phyloP scores from a whole-genome alignment of 1,140 invertebrate genomes.

The Ridgeia piscesae region DNA sequence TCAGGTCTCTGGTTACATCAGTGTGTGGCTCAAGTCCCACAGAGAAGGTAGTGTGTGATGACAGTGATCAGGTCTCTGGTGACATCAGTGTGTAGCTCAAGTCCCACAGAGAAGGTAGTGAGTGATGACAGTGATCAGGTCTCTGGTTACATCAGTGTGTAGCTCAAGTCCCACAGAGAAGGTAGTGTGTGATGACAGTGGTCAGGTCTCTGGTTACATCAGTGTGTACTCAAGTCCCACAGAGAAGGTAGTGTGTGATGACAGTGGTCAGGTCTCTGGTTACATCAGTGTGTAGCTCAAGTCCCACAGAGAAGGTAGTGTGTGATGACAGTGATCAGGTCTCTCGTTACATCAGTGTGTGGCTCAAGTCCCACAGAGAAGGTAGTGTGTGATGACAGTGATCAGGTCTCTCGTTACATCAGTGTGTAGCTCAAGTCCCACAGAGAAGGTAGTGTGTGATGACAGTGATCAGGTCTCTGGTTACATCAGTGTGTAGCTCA shows the following conservation, averaged over 20 bases:
- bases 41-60: constrained; percentile 41
- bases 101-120: constrained; percentile 47
- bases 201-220: not conserved
- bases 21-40: constrained; percentile 45
- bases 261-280: not conserved
- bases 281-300: constrained; percentile 38
- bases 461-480: not conserved
- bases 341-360: not conserved
- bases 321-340: not conserved
- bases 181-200: constrained; percentile 36
- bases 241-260: constrained; percentile 41
- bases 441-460: constrained; percentile 41
- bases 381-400: constrained; percentile 36
- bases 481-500: constrained; percentile 35
- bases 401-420: not conserved
- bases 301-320: constrained; percentile 47
- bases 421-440: constrained; percentile 45
- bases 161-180: constrained; percentile 47
- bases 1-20: not conserved
- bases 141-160: not conserved
- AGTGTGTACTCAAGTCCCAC: constrained; percentile 44
- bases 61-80: not conserved
- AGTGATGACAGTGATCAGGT: not conserved
- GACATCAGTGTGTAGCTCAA: constrained; percentile 38
- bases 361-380: constrained; percentile 47